Conservation (phyloP, 2,888 invertebrate genomes). For the Dusona sp. region DNA sequence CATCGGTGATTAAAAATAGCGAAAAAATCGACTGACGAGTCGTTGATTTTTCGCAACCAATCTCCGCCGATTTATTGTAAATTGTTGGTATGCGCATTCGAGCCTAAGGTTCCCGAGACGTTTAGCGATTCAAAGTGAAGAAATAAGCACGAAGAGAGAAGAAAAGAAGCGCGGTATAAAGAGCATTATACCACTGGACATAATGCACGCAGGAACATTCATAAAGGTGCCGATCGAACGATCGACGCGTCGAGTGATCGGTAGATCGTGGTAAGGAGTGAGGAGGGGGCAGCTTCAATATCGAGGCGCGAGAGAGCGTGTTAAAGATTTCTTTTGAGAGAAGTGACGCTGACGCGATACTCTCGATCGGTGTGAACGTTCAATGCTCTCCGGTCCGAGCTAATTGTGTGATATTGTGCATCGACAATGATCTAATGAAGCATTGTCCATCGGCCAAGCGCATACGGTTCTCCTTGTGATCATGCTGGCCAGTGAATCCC, state of each 20-base stretch:
- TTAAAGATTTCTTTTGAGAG: slow-evolving; percentile 68
- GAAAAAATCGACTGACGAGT: neutral
- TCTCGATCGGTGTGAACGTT: slow-evolving; percentile 68
- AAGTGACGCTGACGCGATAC: slow-evolving; percentile 48
- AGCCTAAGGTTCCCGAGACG: neutral
- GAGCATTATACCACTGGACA: slow-evolving; percentile 68
- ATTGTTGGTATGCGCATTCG: neutral
- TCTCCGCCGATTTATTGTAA: neutral
- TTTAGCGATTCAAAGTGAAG: slow-evolving; percentile 14
- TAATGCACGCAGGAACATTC: slow-evolving; percentile 76
- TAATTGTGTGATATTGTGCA: slow-evolving; percentile 83
- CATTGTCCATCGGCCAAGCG: slow-evolving; percentile 79
- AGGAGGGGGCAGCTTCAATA: slow-evolving; percentile 48
- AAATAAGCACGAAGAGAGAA: slow-evolving; percentile 27
- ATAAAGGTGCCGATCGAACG: slow-evolving; percentile 79
- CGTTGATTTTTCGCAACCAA: neutral
- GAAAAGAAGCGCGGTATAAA: slow-evolving; percentile 56
- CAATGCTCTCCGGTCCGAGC: slow-evolving; percentile 71
- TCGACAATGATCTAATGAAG: slow-evolving; percentile 84
- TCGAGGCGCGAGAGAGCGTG: slow-evolving; percentile 46
- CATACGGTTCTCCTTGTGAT: slow-evolving; percentile 61
- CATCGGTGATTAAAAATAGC: neutral
- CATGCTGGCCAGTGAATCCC: slow-evolving; percentile 53
- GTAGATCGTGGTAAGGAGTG: slow-evolving; percentile 73
- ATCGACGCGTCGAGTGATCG: slow-evolving; percentile 80